These are phyloP conservation scores for Calameuta idolon DNA, from an alignment of 2,888 invertebrate species.

Conservation along the genomic window DNA sequence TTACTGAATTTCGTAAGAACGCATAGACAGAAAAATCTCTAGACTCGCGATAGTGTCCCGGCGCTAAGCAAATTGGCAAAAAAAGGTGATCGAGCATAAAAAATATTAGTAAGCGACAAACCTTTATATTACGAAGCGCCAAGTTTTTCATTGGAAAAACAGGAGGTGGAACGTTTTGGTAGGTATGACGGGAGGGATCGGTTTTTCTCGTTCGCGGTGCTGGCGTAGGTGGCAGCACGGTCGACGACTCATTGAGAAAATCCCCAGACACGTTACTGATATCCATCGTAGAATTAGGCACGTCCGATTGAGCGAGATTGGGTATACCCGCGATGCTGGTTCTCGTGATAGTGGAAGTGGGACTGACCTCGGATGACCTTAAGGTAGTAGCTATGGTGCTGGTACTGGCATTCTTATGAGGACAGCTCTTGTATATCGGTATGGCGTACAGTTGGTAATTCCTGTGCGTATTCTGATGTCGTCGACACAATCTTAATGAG, in stretches of 20 bases:
- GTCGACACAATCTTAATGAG: constrained; percentile 54
- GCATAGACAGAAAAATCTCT: neutral
- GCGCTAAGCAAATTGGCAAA: neutral
- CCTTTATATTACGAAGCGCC: constrained; percentile 47
- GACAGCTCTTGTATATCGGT: constrained; percentile 57
- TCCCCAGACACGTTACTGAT: neutral
- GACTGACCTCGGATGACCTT: constrained; percentile 19
- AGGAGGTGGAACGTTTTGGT: constrained; percentile 70
- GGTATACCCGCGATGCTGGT: constrained; percentile 12
- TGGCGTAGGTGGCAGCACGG: constrained; percentile 45
- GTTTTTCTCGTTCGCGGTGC: constrained; percentile 55
- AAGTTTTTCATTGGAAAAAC: constrained; percentile 61
- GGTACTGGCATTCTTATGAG: constrained; percentile 46
- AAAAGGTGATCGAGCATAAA: constrained; percentile 28
- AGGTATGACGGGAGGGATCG: constrained; percentile 66
- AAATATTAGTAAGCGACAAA: constrained; percentile 53
- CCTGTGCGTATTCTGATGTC: constrained; percentile 46
- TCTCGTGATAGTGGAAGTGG: constrained; percentile 28
- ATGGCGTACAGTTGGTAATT: constrained; percentile 61
- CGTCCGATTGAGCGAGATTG: neutral
- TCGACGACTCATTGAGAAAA: neutral
- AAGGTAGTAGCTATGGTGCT: constrained; percentile 49
- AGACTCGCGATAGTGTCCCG: neutral
- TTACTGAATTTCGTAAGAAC: neutral
- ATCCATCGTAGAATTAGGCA: neutral